phyloP scores from a whole-genome alignment of 1,140 invertebrate genomes.

The Thaumatotibia leucotreta region DNA sequence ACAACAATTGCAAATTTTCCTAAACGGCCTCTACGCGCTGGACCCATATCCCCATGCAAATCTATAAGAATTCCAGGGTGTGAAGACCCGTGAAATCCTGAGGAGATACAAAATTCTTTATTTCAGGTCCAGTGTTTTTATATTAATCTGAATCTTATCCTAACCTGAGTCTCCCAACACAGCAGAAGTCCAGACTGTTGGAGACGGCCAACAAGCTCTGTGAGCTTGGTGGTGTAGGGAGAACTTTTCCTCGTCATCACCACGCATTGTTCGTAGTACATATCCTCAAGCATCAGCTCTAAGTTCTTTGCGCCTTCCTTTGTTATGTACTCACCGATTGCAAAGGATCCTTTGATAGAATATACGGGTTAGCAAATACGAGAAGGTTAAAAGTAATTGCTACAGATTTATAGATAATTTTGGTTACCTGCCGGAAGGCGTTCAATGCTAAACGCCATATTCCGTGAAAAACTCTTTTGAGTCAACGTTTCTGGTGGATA shows the following conservation, averaged over 20 bases:
- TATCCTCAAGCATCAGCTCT: slow-evolving; percentile 75
- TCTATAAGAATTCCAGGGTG: too few species aligned
- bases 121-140: neutral
- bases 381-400: neutral
- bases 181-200: slow-evolving; percentile 65
- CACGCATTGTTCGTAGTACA: slow-evolving; percentile 78
- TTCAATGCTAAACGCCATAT: slow-evolving; percentile 74
- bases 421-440: slow-evolving; percentile 73
- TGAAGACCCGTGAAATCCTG: too few species aligned
- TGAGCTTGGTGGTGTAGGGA: slow-evolving; percentile 61
- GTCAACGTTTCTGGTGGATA: slow-evolving; percentile 57
- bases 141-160: neutral
- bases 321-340: slow-evolving; percentile 77
- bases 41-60: too few species aligned
- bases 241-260: slow-evolving; percentile 78
- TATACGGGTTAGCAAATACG: neutral
- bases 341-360: slow-evolving; percentile 68
- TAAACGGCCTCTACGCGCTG: too few species aligned
- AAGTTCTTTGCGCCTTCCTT: slow-evolving; percentile 68
- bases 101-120: neutral
- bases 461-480: slow-evolving; percentile 56
- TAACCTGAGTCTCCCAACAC: slow-evolving; percentile 71
- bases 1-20: too few species aligned
- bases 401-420: neutral
- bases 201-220: slow-evolving; percentile 54